These are phyloP conservation scores for Halcyon chelicuti DNA, from an alignment of 2,797 vertebrate species.

Conservation along the genomic window DNA sequence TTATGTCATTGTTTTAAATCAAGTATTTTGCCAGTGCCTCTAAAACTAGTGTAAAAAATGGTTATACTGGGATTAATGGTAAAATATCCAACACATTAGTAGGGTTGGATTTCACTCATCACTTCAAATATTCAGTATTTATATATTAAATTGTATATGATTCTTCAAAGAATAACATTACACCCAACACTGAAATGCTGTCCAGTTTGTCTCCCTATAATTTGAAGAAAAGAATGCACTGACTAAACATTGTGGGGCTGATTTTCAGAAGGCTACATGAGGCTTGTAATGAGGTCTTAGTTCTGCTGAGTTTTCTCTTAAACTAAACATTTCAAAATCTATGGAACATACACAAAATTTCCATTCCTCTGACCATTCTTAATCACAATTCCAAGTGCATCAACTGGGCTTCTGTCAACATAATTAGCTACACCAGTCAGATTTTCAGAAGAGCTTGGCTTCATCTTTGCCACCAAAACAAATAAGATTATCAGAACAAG, in stretches of 20 bases:
- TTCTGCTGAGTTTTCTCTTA: neutral
- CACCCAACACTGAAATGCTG: neutral
- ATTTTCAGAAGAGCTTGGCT: constrained; percentile 26
- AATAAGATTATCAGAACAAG: constrained; percentile 42
- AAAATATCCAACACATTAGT: neutral
- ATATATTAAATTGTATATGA: neutral
- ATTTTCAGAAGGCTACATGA: neutral
- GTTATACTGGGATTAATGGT: neutral
- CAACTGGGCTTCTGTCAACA: neutral
- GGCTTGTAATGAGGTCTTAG: neutral
- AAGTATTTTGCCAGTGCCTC: neutral
- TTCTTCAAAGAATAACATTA: neutral
- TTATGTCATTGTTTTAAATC: neutral
- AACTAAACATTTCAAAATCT: neutral
- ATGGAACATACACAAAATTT: neutral
- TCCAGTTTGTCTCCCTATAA: neutral
- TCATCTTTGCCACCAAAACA: constrained; percentile 39
- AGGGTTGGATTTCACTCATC: neutral
- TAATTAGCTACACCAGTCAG: constrained; percentile 20
- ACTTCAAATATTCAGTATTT: neutral
- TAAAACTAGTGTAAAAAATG: neutral
- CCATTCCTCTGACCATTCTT: neutral
- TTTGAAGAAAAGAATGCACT: neutral
- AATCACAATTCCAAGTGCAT: constrained; percentile 1
- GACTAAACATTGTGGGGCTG: neutral